Evolutionary conservation across 2,797 vertebrate genomes (phyloP), one percentile per base, ranked within the genome.

Genomic region (Eptatretus atami): DNA sequence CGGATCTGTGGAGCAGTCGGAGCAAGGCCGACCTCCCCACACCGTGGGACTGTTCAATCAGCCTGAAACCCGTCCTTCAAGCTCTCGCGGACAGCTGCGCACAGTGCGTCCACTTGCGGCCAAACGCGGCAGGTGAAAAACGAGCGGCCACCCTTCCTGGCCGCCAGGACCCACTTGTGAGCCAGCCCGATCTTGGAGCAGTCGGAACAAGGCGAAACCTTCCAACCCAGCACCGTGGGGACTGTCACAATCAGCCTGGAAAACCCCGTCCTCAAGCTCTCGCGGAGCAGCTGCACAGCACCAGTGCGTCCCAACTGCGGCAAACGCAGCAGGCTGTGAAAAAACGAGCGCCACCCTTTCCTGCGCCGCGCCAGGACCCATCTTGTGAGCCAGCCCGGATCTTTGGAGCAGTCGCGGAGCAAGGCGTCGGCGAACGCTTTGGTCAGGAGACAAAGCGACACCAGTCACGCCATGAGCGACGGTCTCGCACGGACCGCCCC

Each of bases 401-500:
- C 84, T 74, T 67, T 65, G 74, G 65, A 84, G 73, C 44, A 95
- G 79, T 70, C 74, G 79, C 73, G 80, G 77, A 80, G 77, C 79
- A 98, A 90, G 63, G 84, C 83, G 68, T 79, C 71, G 15, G 85
- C 80, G 65, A 95, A 96, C 65, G 73, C 72, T 74, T 73, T 0
- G 84, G 78, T 77, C 73, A 66, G 87, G 80, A 67, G 75, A 55
- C 84, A 86, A 52, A 98, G 74, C 79, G 70, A 87, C 95, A 19
- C 90, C 92, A 0, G 92, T 19, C 4, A 14, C 73, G 1, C 74
- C 76, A 15, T 90, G 75, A 14, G 72, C 72, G 44, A 96, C 53
- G 2, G 87, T 86, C 74, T 98, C 92, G 71, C 94, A 72, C 52
- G 92, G 92, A 0, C 92, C 92, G 1, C 92, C 92, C n/a, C 1